phyloP scores from a whole-genome alignment of 1,140 invertebrate species.

The Drosophila auraria region DNA sequence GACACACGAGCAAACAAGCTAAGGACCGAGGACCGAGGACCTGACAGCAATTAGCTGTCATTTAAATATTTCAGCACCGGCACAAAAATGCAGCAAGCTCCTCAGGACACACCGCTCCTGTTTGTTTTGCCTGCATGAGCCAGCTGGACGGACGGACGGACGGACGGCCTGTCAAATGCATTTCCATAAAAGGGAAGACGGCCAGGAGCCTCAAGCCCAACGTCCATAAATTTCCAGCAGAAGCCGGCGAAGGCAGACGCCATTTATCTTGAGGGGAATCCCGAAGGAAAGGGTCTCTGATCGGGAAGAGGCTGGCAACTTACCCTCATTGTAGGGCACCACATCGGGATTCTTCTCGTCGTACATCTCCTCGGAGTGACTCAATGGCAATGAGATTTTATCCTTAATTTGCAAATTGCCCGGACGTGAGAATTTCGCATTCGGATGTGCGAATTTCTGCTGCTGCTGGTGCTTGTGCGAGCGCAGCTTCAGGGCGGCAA shows the following conservation, averaged over 20 bases:
- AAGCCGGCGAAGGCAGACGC: constrained; percentile 24
- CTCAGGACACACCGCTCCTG: constrained; percentile 23
- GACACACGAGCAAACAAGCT: constrained; percentile 75
- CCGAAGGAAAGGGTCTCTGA: neutral
- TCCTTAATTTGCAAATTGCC: constrained; percentile 89
- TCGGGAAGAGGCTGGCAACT: constrained; percentile 55
- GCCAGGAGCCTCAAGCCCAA: constrained; percentile 36
- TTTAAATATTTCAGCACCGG: constrained; percentile 80
- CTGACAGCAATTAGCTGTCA: constrained; percentile 79
- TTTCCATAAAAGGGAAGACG: constrained; percentile 54
- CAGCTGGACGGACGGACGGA: neutral
- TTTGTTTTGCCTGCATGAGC: constrained; percentile 43
- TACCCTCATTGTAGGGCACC: constrained; percentile 94
- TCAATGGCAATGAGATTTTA: constrained; percentile 88
- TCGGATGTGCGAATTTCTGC: constrained; percentile 81
- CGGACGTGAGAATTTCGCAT: constrained; percentile 86
- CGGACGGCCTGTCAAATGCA: constrained; percentile 59
- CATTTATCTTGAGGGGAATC: constrained; percentile 68
- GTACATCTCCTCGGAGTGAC: constrained; percentile 89
- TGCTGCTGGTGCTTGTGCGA: constrained; percentile 86
- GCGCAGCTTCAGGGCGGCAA: constrained; percentile 89
- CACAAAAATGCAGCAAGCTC: constrained; percentile 67
- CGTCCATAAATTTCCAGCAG: constrained; percentile 65
- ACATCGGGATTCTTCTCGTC: constrained; percentile 95
- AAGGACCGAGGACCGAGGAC: constrained; percentile 25